A percentile compares a stretch with the other conserved stretches of the same genome.
phyloP scores from a whole-genome alignment of 2,113 vertebrate genomes.

The Chamaetylas fuelleborni region DNA sequence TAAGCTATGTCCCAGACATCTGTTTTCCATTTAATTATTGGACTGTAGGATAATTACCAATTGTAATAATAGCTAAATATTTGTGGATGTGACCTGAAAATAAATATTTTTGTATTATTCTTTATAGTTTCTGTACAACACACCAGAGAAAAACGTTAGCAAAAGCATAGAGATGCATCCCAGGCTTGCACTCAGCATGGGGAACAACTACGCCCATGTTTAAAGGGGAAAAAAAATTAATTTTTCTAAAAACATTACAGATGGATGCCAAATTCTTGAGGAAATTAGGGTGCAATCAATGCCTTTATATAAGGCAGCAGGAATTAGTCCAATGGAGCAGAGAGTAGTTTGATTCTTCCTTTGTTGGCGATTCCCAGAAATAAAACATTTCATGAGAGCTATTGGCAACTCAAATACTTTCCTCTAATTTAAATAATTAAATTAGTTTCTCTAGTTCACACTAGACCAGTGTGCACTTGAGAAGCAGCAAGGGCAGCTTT shows the following conservation, averaged over 20 bases:
- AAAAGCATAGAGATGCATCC: not conserved
- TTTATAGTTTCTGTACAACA: not conserved
- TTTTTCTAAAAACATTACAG: not conserved
- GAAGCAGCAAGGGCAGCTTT: not conserved
- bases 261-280: constrained; percentile 21
- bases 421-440: not conserved
- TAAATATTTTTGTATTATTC: constrained; percentile 2
- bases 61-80: constrained; percentile 15
- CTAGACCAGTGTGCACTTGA: not conserved
- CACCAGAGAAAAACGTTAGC: not conserved
- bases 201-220: not conserved
- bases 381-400: not conserved
- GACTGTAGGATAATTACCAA: not conserved
- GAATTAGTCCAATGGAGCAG: not conserved
- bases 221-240: not conserved
- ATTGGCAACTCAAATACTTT: not conserved
- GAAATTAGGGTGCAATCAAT: constrained; percentile 3
- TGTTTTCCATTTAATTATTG: constrained; percentile 51
- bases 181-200: not conserved
- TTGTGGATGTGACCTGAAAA: constrained; percentile 14
- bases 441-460: not conserved
- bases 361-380: not conserved
- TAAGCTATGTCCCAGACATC: constrained; percentile 24
- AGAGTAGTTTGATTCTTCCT: constrained; percentile 1
- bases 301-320: not conserved